Conservation (phyloP, 53 echinoderm and acorn worm genomes). For the Holothuria leucospilota region DNA sequence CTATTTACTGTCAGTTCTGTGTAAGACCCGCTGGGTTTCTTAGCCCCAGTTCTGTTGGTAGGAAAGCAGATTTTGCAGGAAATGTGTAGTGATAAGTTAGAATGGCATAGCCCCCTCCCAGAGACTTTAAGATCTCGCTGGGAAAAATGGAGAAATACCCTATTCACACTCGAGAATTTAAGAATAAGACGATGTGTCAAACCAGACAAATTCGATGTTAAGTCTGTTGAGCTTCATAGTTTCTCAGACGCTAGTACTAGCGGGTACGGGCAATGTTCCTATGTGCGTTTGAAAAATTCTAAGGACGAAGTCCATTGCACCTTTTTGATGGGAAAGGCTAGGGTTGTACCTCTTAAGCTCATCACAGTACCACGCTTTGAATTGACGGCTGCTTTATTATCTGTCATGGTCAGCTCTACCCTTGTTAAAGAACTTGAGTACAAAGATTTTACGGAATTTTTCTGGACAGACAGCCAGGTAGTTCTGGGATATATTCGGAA, state of each 20-base stretch:
- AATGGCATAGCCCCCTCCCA: conserved; percentile 7
- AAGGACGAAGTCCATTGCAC: no score
- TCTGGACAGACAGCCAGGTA: conserved; percentile 65
- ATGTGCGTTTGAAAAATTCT: no score
- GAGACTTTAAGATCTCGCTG: conserved; percentile 15
- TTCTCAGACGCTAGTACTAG: conserved; percentile 11
- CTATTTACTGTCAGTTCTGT: no score
- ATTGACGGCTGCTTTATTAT: background rate
- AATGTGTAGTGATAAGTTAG: background rate
- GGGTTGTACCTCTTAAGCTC: background rate
- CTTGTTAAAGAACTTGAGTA: conserved; percentile 51
- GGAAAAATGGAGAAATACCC: conserved; percentile 46
- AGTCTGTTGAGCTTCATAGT: conserved; percentile 13
- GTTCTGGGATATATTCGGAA: conserved; percentile 57
- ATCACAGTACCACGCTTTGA: conserved; percentile 3
- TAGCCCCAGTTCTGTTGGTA: no score
- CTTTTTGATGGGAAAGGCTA: background rate
- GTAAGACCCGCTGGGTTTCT: background rate
- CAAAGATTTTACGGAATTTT: conserved; percentile 55
- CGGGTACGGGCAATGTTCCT: no score
- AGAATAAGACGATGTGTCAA: conserved; percentile 50
- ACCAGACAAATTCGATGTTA: background rate
- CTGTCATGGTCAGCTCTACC: background rate
- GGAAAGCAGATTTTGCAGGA: no score
- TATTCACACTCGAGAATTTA: conserved; percentile 24